Evolutionary conservation across 2,888 invertebrate species (phyloP).

Genomic region (Pseudococcus viburni): DNA sequence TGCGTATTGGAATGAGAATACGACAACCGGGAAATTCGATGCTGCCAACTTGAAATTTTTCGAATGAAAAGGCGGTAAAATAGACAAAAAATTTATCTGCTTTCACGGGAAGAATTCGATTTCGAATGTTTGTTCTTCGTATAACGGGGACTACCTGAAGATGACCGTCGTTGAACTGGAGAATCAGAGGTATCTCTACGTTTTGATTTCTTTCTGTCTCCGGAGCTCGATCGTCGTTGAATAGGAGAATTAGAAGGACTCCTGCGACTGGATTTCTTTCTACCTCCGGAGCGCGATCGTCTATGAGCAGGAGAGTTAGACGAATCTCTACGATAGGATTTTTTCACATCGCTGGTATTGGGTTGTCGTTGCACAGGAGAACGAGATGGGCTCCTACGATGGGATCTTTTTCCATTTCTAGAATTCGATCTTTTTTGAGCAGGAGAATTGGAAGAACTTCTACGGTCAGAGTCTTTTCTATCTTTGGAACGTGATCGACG

Average conservation of each 20-base stretch:
- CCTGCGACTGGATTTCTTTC: background rate
- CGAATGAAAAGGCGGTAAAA: background rate
- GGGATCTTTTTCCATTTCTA: background rate
- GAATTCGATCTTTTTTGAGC: conserved; percentile 1
- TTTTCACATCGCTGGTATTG: background rate
- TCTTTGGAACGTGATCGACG: background rate
- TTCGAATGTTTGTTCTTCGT: conserved; percentile 13
- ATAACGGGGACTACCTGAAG: background rate
- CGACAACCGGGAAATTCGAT: background rate
- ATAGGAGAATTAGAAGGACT: background rate
- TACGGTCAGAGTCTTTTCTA: background rate
- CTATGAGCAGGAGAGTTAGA: background rate
- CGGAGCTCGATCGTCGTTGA: background rate
- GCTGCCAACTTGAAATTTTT: background rate
- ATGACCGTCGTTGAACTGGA: background rate
- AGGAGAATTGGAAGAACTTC: background rate
- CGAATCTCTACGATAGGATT: background rate
- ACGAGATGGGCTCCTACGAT: background rate
- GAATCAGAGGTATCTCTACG: background rate
- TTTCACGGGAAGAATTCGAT: conserved; percentile 31
- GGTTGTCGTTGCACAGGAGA: background rate
- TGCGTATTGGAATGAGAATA: conserved; percentile 26
- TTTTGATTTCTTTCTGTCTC: conserved; percentile 3
- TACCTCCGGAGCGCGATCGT: background rate
- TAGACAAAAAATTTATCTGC: background rate